phyloP scores from a whole-genome alignment of 1,140 invertebrate species.

The Eueides isabella region DNA sequence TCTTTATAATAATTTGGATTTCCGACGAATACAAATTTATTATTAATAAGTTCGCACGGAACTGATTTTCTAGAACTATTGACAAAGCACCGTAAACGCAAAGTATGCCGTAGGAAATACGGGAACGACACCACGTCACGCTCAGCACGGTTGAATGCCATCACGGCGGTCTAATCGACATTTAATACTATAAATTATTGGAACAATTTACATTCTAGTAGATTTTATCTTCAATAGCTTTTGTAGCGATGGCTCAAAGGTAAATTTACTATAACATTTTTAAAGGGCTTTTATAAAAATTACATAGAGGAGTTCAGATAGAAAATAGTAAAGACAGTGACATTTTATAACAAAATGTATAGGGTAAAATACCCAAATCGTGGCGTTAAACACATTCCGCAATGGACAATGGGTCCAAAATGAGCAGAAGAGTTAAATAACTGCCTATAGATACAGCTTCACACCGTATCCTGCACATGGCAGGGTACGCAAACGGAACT shows the following conservation, averaged over 20 bases:
- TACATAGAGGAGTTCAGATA: not conserved
- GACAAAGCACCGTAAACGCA: conserved; percentile 5
- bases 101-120: conserved; percentile 10
- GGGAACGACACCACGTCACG: conserved; percentile 6
- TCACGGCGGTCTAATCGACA: not conserved
- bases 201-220: not conserved
- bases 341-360: too few species aligned
- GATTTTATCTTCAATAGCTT: conserved; percentile 1
- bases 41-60: not conserved
- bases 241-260: not conserved
- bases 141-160: not conserved
- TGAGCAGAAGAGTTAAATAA: too few species aligned
- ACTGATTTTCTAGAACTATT: not conserved
- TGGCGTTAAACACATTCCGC: not conserved
- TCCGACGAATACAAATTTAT: not conserved
- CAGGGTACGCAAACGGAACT: too few species aligned
- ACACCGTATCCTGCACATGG: too few species aligned
- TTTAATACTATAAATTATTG: conserved; percentile 7
- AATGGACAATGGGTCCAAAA: too few species aligned
- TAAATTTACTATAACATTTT: not conserved
- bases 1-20: too few species aligned
- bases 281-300: not conserved
- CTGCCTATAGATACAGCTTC: too few species aligned
- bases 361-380: too few species aligned
- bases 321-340: too few species aligned